These are phyloP conservation scores for Cyphomyrmex costatus DNA, from an alignment of 1,140 invertebrate genomes.

Conservation along the genomic window DNA sequence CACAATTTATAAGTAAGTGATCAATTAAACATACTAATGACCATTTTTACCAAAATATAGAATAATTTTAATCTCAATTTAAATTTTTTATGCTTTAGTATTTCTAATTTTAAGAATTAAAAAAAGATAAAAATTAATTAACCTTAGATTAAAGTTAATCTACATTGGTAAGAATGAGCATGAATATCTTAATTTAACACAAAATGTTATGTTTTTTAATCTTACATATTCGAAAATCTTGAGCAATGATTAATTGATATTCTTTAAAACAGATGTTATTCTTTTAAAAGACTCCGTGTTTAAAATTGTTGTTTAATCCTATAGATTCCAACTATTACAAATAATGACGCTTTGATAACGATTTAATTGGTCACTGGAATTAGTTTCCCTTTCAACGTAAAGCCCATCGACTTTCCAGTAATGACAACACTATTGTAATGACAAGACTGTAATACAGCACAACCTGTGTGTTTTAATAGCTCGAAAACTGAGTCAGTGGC, in stretches of 20 bases:
- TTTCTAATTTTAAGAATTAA: too few species aligned
- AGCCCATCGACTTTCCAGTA: neutral
- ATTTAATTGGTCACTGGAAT: neutral
- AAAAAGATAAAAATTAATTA: too few species aligned
- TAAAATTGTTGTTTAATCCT: neutral
- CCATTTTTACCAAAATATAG: too few species aligned
- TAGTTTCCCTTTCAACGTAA: neutral
- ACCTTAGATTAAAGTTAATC: too few species aligned
- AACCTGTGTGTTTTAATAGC: slow-evolving; percentile 42
- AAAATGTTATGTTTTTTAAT: neutral
- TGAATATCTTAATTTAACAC: too few species aligned
- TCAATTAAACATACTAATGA: too few species aligned
- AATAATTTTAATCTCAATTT: too few species aligned
- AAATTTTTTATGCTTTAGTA: too few species aligned
- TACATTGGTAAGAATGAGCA: too few species aligned
- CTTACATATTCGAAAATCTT: neutral
- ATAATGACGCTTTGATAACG: neutral
- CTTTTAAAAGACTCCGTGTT: neutral
- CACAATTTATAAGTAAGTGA: too few species aligned
- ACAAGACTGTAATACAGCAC: neutral
- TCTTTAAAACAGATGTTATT: neutral
- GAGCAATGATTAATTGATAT: neutral
- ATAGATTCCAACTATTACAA: neutral
- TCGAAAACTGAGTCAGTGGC: slow-evolving; percentile 48
- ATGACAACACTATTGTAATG: neutral